Base-by-base conservation (phyloP, 2,888 invertebrate species). In the Agonopterix heracliana region DNA sequence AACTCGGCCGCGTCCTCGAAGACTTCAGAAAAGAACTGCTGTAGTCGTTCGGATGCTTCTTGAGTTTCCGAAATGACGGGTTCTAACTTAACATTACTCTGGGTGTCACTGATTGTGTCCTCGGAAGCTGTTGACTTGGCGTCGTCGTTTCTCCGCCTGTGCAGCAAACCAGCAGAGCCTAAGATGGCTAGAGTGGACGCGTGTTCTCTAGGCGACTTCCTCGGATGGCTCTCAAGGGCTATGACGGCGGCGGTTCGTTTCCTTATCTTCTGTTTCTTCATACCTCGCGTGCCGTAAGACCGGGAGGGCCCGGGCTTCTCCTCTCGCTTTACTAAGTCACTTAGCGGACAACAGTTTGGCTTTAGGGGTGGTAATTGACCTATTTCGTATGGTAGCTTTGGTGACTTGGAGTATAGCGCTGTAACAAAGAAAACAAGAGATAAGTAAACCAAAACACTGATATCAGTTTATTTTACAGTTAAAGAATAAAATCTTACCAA, bases 141-240 rank as follows among this genome's bases (percentile, higher is more conserved):
- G 61, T 84, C 89, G 50, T 83, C 89, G 2, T 63, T 59, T 53
- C 81, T 69, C 49, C 91, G 77, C 46, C 90, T 83, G 36, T 92
- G 89, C 8, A 92, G 80, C 14, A 93, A 75, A 48, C 92, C 92
- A 41, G 82, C 83, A 0, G 86, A 82, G 9, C 93, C 93, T 2
- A 96, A 91, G 50, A 96, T 94, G 0, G 96, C 96, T 52, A 96
- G 78, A 0, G 96, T 96, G 0, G 96, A 96, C 0, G 96, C 96
- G 70, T 96, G 96, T 71, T 96, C 96, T 14, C 96, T 87, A 0
- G 96, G 96, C 0, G 95, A 96, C 69, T 96, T 96, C 41, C 96
- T 85, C 0, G 96, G 94, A 53, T 92, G 92, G 34, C 85, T 84
- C 44, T 90, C 90, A 4, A 80, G 55, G 1, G 85, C 80, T 17